phyloP scores from a whole-genome alignment of 2,888 invertebrate genomes.

The Agrotis exclamationis region DNA sequence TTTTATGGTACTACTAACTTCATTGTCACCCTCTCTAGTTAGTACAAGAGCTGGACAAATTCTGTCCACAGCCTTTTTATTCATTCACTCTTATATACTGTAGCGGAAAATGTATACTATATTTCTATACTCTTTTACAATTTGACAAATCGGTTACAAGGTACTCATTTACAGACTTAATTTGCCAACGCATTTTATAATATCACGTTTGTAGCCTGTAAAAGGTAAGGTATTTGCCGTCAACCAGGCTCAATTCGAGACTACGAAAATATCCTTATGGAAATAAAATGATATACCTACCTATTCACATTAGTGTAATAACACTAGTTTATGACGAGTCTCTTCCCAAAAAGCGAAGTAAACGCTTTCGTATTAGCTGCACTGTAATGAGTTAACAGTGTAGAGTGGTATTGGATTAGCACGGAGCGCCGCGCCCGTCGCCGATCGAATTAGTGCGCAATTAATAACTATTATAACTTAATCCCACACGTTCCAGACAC shows the following conservation, averaged over 20 bases:
- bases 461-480: constrained; percentile 76
- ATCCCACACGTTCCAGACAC: constrained; percentile 67
- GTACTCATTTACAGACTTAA: too few species aligned
- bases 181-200: too few species aligned
- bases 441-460: constrained; percentile 73
- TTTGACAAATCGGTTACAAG: too few species aligned
- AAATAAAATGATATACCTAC: neutral
- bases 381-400: constrained; percentile 71
- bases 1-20: neutral
- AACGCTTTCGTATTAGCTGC: constrained; percentile 43
- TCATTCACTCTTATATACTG: neutral
- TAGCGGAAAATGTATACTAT: neutral
- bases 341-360: constrained; percentile 20
- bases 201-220: too few species aligned
- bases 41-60: neutral
- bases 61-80: neutral
- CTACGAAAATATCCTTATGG: neutral
- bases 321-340: neutral
- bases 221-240: too few species aligned
- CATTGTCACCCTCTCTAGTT: neutral
- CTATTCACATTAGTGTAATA: too few species aligned
- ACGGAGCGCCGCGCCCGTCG: constrained; percentile 61
- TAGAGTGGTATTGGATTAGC: constrained; percentile 68
- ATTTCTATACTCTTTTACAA: too few species aligned
- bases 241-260: neutral